Conservation (phyloP, 2,888 invertebrate species). For the Chesias legatella region DNA sequence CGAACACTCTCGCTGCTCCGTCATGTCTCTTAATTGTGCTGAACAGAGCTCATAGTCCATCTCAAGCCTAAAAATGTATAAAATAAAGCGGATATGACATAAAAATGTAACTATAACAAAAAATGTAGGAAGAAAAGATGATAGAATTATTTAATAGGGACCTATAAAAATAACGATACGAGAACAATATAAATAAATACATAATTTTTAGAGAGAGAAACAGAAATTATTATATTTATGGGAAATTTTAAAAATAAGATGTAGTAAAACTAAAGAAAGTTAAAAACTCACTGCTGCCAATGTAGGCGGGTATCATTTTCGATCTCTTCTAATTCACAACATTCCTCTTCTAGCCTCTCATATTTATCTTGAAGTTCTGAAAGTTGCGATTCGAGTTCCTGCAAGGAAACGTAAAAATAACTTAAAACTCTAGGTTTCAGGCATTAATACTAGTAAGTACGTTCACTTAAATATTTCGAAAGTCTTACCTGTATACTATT, state of each 20-base stretch:
- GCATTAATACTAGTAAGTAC: no score
- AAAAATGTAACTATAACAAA: neutral
- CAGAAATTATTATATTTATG: no score
- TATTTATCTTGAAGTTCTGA: slow-evolving; percentile 82
- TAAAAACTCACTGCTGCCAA: slow-evolving; percentile 76
- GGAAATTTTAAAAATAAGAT: no score
- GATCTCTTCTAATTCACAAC: slow-evolving; percentile 87
- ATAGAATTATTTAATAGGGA: no score
- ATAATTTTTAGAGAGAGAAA: no score
- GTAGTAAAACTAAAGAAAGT: no score
- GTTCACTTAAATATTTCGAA: no score
- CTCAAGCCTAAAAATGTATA: slow-evolving; percentile 72
- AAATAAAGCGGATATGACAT: slow-evolving; percentile 1
- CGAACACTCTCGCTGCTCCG: slow-evolving; percentile 78
- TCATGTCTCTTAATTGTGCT: slow-evolving; percentile 81
- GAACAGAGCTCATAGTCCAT: slow-evolving; percentile 82
- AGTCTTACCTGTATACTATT: slow-evolving; percentile 66
- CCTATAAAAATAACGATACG: no score
- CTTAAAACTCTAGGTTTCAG: neutral
- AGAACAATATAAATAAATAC: neutral
- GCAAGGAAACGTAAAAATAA: slow-evolving; percentile 22
- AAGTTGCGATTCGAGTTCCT: slow-evolving; percentile 78
- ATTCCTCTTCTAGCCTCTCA: slow-evolving; percentile 84
- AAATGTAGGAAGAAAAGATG: no score
- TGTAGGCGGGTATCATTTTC: slow-evolving; percentile 86